Evolutionary conservation across 2,113 vertebrate species (phyloP).

Genomic region (Psophia crepitans): DNA sequence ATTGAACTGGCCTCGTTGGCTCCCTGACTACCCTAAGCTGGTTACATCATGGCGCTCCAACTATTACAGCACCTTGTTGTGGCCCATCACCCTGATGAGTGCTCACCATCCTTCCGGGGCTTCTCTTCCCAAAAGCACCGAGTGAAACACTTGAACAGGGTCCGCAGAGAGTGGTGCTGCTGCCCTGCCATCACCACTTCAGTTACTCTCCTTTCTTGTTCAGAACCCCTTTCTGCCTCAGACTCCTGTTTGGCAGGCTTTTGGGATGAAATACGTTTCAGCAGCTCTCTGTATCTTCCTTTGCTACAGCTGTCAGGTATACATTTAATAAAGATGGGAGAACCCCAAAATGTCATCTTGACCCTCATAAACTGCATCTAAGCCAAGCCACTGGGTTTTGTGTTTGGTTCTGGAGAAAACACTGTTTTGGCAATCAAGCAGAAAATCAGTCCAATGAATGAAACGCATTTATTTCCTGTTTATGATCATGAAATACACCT

Average conservation of each 20-base stretch:
- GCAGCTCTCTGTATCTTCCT: background rate
- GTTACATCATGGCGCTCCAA: background rate
- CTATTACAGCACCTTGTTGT: background rate
- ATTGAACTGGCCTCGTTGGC: background rate
- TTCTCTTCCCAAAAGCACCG: background rate
- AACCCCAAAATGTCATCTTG: background rate
- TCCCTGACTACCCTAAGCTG: background rate
- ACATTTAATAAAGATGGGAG: background rate
- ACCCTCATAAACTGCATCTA: background rate
- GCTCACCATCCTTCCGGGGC: background rate
- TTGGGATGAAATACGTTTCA: background rate
- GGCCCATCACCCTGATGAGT: background rate
- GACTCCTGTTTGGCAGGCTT: background rate
- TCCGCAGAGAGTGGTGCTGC: background rate
- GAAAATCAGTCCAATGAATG: background rate
- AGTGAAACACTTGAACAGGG: background rate
- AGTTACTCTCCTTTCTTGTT: background rate
- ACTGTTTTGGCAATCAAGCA: background rate
- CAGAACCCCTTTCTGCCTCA: background rate
- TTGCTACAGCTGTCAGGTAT: constrained; percentile 8
- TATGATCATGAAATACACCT: background rate
- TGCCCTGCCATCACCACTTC: background rate
- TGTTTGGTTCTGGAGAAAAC: background rate
- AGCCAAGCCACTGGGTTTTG: background rate
- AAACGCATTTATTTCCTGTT: constrained; percentile 18